These are phyloP conservation scores for Thryonomys swinderianus DNA, from an alignment of 2,113 vertebrate genomes.

Conservation along the genomic window DNA sequence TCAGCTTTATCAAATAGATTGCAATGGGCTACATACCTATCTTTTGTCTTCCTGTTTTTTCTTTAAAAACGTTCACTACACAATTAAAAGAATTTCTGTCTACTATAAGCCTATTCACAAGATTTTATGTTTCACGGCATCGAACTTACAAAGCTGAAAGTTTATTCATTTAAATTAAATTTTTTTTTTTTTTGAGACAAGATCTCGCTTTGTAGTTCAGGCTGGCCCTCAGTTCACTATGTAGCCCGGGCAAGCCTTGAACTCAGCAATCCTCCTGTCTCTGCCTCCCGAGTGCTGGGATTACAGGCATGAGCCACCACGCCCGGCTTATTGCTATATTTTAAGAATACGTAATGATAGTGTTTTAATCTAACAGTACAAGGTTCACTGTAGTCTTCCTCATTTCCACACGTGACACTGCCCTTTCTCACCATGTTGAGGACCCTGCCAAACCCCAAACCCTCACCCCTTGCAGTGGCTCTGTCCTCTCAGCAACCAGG, in stretches of 20 bases:
- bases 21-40: neutral
- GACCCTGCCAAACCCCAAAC: neutral
- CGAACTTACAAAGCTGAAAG: neutral
- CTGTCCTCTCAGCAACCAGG: neutral
- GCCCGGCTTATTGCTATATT: no score
- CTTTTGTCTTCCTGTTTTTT: neutral
- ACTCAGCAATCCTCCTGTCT: no score
- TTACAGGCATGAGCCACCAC: no score
- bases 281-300: no score
- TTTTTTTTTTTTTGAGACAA: no score
- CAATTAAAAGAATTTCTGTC: neutral
- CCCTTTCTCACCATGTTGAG: neutral
- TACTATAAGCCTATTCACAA: neutral
- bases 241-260: no score
- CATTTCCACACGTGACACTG: neutral
- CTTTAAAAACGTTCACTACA: neutral
- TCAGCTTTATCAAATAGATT: neutral
- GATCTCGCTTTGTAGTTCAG: no score
- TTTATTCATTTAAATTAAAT: no score
- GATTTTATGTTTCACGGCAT: neutral
- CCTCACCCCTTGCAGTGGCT: no score
- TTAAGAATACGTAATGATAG: neutral
- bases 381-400: neutral
- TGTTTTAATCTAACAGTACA: neutral
- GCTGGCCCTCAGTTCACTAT: no score